phyloP scores from a whole-genome alignment of 2,888 invertebrate species.

The Malthinus seriepunctatus region DNA sequence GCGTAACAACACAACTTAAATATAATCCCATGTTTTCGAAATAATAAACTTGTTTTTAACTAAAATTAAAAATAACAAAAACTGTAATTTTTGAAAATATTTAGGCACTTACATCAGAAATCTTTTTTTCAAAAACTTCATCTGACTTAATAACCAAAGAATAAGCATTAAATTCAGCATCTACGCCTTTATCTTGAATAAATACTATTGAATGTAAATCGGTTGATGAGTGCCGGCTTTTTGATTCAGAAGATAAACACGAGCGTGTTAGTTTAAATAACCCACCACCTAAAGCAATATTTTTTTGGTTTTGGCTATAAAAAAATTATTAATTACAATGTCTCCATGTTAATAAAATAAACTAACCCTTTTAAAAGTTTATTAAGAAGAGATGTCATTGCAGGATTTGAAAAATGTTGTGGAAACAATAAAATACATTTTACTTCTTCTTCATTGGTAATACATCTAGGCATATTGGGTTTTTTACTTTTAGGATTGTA shows the following conservation, averaged over 20 bases:
- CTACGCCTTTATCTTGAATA: neutral
- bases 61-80: neutral
- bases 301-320: neutral
- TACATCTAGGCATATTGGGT: neutral
- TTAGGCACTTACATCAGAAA: neutral
- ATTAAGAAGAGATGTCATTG: neutral
- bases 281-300: neutral
- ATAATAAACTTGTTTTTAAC: neutral
- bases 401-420: neutral
- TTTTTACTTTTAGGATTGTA: neutral
- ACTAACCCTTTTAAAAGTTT: neutral
- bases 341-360: neutral
- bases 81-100: too few species aligned
- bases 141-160: neutral
- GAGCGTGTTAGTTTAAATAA: neutral
- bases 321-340: neutral
- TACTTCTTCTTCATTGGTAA: neutral
- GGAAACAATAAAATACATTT: neutral
- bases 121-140: neutral
- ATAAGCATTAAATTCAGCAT: neutral
- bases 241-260: neutral
- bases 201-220: neutral
- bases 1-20: neutral
- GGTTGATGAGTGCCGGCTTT: neutral
- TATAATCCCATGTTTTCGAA: neutral